Percentiles rank a stretch among this genome's conserved stretches.
These are phyloP conservation scores for Spongilla lacustris DNA, from an alignment of 37 sponge, comb jelly and placozoan genomes.

Conservation along the genomic window DNA sequence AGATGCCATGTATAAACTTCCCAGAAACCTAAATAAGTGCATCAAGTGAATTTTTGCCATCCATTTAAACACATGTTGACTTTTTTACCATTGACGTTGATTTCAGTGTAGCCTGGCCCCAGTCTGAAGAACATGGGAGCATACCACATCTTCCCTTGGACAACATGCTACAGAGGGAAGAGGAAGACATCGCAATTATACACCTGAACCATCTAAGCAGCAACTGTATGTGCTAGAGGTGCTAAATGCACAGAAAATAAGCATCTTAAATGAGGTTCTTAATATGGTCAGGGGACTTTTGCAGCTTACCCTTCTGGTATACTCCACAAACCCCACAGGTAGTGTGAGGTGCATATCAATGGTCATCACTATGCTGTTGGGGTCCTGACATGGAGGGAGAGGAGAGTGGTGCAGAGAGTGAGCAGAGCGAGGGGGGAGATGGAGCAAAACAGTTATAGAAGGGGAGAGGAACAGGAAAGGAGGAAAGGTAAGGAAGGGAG, in stretches of 20 bases:
- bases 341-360: conserved; percentile 79
- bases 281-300: too few relatives aligned
- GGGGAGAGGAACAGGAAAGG: too few relatives aligned
- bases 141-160: conserved; percentile 69
- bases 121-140: conserved; percentile 73
- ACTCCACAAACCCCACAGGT: conserved; percentile 58
- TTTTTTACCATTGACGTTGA: conserved; percentile 50
- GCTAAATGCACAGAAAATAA: too few relatives aligned
- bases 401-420: too few relatives aligned
- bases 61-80: not conserved
- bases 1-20: conserved; percentile 64
- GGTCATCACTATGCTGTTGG: conserved; percentile 71
- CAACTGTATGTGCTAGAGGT: not conserved
- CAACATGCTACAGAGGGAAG: conserved; percentile 40
- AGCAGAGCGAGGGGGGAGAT: too few relatives aligned
- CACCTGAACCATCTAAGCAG: not conserved
- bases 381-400: conserved; percentile 26
- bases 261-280: too few relatives aligned
- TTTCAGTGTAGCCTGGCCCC: conserved; percentile 55
- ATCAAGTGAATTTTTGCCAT: not conserved
- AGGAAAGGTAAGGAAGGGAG: too few relatives aligned
- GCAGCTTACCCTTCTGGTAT: conserved; percentile 50
- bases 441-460: too few relatives aligned
- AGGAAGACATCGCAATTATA: not conserved
- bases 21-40: conserved; percentile 54